Base-by-base conservation (phyloP, 1,140 invertebrate genomes). In the Solenopsis fugax region DNA sequence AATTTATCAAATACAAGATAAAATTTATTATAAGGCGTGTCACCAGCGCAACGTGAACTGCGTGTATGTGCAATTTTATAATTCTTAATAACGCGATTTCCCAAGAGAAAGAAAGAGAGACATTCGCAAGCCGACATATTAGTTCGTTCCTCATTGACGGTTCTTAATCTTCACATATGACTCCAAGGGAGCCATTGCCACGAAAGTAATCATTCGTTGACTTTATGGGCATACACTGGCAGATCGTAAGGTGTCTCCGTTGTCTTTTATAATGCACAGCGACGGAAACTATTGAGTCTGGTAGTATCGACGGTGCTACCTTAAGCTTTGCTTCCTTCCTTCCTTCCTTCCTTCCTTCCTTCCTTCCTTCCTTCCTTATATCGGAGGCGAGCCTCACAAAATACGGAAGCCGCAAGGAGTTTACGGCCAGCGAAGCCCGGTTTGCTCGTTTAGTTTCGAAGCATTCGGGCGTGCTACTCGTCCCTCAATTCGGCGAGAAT, bases 361-460 rank as follows among this genome's bases (percentile, higher is more conserved):
- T n/a, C n/a, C 50, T 71, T 56, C 21, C 37, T 48, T 71, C n/a
- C 37, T 48, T n/a, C n/a, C 52, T 58, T 67, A 56, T 13, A 7
- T 21, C 34, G 21, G 18, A 58, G 13, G 41, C n/a, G 64, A 67
- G 62, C 52, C 12, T 82, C 18, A 45, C 24, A 24, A 73, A 60
- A n/a, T 60, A 73, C 18, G 52, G 18, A 80, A 82, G 18, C 65
- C 24, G 37, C 67, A 16, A 73, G 41, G 18, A 37, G 41, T 82
- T 82, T 82, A 82, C 24, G 52, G n/a, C 12, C 37, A 37, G 56
- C 52, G 18, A 34, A 73, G 37, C 37, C 24, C 18, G 18, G 80
- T 41, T 24, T 21, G 62, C 62, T 62, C 77, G 67, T 84, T 84
- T 48, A 73, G 60, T 75, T 73, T 73, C 37, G n/a, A 62, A 50